Conservation (phyloP, 1,140 invertebrate genomes). For the Schlechtendalia chinensis region DNA sequence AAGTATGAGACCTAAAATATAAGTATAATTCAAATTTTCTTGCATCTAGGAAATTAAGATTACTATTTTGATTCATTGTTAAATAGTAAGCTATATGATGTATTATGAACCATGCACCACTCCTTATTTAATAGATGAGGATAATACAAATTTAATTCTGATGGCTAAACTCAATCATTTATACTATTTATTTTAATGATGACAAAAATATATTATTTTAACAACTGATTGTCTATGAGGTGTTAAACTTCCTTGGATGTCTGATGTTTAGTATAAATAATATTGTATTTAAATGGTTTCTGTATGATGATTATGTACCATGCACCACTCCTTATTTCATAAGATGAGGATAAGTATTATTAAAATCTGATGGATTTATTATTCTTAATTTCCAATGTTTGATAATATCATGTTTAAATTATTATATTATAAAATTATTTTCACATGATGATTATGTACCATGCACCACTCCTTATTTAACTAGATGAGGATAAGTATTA, state of each 20-base stretch:
- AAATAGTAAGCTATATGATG: constrained; percentile 11
- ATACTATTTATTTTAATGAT: not conserved
- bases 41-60: no score
- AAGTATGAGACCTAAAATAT: no score
- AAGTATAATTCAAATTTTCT: no score
- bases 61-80: not conserved
- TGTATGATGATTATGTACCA: no score
- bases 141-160: not conserved
- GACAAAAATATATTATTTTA: constrained; percentile 3
- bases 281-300: no score
- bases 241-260: constrained; percentile 27
- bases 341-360: constrained; percentile 13
- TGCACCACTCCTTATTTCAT: constrained; percentile 35
- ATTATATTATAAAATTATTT: no score
- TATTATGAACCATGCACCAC: constrained; percentile 26
- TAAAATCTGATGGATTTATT: not conserved
- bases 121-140: constrained; percentile 41
- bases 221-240: constrained; percentile 5
- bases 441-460: constrained; percentile 31
- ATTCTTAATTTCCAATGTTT: not conserved
- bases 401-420: not conserved
- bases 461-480: constrained; percentile 43
- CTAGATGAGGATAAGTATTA: not conserved
- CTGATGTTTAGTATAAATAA: not conserved
- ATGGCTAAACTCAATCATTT: not conserved